These are phyloP conservation scores for Tiaroga cobitis DNA, from an alignment of 2,797 vertebrate species.

Conservation along the genomic window DNA sequence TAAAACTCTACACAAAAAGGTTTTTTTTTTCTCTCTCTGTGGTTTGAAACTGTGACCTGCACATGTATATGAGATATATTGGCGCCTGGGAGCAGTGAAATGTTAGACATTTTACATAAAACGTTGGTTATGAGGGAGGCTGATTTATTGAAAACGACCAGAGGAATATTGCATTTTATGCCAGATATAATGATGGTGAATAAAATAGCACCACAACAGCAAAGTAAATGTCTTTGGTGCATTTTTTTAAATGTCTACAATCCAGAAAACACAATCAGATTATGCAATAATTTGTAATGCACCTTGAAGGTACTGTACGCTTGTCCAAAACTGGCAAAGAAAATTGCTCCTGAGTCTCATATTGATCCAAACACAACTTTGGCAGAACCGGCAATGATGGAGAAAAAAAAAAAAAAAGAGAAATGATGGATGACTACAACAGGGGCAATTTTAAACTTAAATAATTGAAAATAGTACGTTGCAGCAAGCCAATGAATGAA, in stretches of 20 bases:
- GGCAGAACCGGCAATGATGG: constrained; percentile 28
- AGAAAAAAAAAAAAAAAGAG: background rate
- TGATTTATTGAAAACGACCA: constrained; percentile 39
- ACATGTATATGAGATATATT: constrained; percentile 39
- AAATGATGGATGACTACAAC: constrained; percentile 54
- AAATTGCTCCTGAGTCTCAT: constrained; percentile 45
- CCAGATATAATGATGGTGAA: constrained; percentile 20
- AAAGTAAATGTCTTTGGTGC: background rate
- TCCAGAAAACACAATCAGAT: constrained; percentile 4
- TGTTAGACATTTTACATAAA: constrained; percentile 45
- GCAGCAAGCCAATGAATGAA: constrained; percentile 3
- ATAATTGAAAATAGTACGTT: constrained; percentile 44
- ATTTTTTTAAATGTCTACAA: background rate
- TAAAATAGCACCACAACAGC: constrained; percentile 10
- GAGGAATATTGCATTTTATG: constrained; percentile 41
- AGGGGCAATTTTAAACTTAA: constrained; percentile 31
- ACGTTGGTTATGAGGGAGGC: constrained; percentile 38
- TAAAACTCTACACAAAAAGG: background rate
- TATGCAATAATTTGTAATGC: constrained; percentile 15
- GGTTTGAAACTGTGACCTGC: constrained; percentile 28
- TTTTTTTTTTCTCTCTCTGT: background rate
- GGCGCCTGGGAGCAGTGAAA: constrained; percentile 40
- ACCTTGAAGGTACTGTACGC: constrained; percentile 12
- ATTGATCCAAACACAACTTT: constrained; percentile 58
- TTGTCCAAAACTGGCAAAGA: constrained; percentile 23